Evolutionary conservation across 2,888 invertebrate species (phyloP).

Genomic region (Lithodes maja): DNA sequence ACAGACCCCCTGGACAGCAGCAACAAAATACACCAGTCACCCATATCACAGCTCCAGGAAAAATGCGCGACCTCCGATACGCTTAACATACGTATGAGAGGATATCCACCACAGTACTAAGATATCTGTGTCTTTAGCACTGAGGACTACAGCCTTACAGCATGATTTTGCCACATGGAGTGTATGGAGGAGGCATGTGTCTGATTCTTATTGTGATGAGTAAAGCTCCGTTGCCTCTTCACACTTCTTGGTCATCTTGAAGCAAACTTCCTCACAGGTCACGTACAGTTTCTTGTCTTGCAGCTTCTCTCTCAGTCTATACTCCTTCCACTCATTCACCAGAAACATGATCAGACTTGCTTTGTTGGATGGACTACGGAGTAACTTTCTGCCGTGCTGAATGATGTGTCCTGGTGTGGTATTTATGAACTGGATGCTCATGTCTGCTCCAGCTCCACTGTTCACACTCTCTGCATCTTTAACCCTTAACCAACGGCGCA

Average conservation of each 20-base stretch:
- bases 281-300: conserved; percentile 36
- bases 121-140: conserved; percentile 23
- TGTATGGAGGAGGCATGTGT: conserved; percentile 32
- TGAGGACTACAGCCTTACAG: not conserved
- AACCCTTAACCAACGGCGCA: no score
- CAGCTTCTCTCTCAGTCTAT: conserved; percentile 32
- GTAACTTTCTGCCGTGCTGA: conserved; percentile 34
- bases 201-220: conserved; percentile 34
- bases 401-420: conserved; percentile 30
- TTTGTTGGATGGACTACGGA: not conserved
- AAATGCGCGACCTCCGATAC: no score
- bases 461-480: conserved; percentile 42
- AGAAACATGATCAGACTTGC: conserved; percentile 26
- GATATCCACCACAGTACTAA: conserved; percentile 13
- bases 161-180: conserved; percentile 8
- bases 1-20: no score
- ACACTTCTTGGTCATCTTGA: conserved; percentile 19
- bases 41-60: no score
- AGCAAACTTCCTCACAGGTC: conserved; percentile 28
- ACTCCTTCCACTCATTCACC: conserved; percentile 19
- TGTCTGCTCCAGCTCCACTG: conserved; percentile 6
- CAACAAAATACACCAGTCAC: no score
- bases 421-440: conserved; percentile 35
- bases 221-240: conserved; percentile 23
- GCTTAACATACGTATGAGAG: no score